Conservation (phyloP, 2,113 vertebrate species). For the Carlito syrichta region DNA sequence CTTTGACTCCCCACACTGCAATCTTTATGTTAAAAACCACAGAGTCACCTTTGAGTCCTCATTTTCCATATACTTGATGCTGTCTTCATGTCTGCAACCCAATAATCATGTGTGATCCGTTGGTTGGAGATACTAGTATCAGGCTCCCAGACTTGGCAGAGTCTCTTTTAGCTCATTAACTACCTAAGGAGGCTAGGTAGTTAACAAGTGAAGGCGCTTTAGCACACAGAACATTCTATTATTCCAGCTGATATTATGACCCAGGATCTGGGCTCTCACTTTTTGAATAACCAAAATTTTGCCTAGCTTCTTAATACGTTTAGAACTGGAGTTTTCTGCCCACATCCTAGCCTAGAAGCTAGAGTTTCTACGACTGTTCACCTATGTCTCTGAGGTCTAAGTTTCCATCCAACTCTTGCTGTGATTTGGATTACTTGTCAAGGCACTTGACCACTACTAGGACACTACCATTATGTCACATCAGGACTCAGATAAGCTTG, state of each 20-base stretch:
- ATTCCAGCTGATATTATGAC: neutral
- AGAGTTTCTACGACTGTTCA: neutral
- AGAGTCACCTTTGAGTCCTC: conserved; percentile 25
- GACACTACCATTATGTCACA: neutral
- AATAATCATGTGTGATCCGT: neutral
- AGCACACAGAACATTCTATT: neutral
- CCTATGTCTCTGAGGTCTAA: neutral
- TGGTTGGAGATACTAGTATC: neutral
- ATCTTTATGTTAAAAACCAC: neutral
- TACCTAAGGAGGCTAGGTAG: no score
- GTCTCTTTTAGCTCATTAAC: neutral
- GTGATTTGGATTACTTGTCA: neutral
- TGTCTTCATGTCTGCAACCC: conserved; percentile 28
- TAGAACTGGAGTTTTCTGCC: neutral
- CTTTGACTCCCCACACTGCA: neutral
- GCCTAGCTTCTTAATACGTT: neutral
- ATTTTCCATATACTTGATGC: neutral
- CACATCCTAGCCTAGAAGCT: neutral
- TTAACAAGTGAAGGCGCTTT: neutral
- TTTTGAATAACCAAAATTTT: neutral
- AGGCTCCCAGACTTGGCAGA: neutral
- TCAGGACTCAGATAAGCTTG: neutral
- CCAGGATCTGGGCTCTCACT: neutral
- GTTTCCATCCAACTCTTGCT: neutral
- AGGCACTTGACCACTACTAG: neutral